Conservation (phyloP, 2,888 invertebrate species). For the Limnephilus auricula region DNA sequence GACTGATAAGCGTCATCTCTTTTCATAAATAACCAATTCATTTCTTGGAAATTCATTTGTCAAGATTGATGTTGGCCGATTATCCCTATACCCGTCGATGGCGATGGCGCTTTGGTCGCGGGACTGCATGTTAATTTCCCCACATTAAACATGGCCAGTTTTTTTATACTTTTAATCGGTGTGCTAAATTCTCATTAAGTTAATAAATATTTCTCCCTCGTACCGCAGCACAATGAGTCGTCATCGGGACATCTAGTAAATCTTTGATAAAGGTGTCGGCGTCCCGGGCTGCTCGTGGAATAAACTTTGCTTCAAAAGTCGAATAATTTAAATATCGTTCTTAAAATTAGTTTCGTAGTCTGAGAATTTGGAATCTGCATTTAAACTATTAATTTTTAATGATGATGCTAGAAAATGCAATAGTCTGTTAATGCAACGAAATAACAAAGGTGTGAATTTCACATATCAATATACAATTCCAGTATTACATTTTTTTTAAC, state of each 20-base stretch:
- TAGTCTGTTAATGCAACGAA: no score
- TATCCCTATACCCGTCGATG: not conserved
- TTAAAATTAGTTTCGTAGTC: no score
- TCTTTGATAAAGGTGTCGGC: constrained; percentile 56
- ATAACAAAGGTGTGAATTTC: no score
- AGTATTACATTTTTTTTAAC: no score
- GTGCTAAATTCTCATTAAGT: constrained; percentile 66
- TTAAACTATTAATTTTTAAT: no score
- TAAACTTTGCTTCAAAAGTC: not conserved
- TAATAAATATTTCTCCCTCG: constrained; percentile 66
- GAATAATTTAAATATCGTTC: not conserved
- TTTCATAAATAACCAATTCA: not conserved
- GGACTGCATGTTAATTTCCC: constrained; percentile 37
- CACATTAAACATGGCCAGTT: constrained; percentile 35
- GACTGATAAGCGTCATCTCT: not conserved
- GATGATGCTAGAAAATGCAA: no score
- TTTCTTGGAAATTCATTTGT: not conserved
- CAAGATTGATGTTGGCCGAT: not conserved
- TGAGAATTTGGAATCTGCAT: no score
- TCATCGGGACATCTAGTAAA: constrained; percentile 65
- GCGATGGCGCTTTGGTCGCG: constrained; percentile 34
- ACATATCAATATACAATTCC: no score
- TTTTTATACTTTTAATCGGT: constrained; percentile 61
- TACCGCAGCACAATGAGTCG: constrained; percentile 64
- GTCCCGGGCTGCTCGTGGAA: constrained; percentile 31